phyloP scores from a whole-genome alignment of 2,888 invertebrate genomes.

The Athalia circularis region DNA sequence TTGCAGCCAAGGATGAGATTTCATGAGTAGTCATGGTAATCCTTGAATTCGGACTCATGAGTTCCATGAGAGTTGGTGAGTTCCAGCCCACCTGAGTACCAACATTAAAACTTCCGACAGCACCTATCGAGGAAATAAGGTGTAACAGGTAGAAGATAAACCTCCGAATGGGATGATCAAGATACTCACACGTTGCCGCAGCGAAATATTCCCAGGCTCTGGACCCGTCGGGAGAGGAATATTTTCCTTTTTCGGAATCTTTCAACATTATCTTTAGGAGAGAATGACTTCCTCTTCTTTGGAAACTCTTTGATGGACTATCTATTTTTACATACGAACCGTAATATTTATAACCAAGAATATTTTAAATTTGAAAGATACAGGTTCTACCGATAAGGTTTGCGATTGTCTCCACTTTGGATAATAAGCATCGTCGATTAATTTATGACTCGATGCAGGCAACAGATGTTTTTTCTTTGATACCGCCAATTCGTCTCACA shows the following conservation, averaged over 20 bases:
- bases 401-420: no score
- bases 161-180: background rate
- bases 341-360: no score
- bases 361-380: no score
- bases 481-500: no score
- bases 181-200: conserved; percentile 57
- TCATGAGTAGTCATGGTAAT: conserved; percentile 55
- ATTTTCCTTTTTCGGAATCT: conserved; percentile 55
- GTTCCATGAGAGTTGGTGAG: conserved; percentile 58
- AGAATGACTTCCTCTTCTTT: no score
- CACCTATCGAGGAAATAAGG: background rate
- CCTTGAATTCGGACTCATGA: conserved; percentile 57
- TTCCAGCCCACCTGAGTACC: conserved; percentile 62
- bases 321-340: no score
- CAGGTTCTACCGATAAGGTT: no score
- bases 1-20: conserved; percentile 59
- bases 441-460: no score
- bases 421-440: no score
- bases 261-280: conserved; percentile 45
- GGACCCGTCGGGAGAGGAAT: conserved; percentile 59
- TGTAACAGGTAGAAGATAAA: background rate
- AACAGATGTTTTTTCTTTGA: no score
- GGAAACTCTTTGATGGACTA: no score
- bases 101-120: conserved; percentile 48
- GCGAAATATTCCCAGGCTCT: conserved; percentile 60